Base-by-base conservation (phyloP, 2,888 invertebrate genomes). In the Eurois occulta region DNA sequence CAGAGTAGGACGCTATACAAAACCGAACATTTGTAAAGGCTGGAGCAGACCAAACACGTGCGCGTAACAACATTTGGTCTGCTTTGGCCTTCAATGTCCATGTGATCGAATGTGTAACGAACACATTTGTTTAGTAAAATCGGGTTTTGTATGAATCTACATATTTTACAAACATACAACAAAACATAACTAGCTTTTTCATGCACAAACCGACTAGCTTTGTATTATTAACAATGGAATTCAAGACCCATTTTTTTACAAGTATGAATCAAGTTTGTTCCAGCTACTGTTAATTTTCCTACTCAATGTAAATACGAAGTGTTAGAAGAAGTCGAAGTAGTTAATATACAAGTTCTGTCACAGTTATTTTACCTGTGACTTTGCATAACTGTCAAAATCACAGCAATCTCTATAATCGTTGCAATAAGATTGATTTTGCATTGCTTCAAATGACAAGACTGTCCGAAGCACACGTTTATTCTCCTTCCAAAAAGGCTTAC, bases 151-250 rank as follows among this genome's bases (percentile, higher is more conserved):
- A 65, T 55, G 24, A 66, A 58, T 48, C 38, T 77, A n/a, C n/a
- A n/a, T n/a, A 78, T 78, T 46, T 78, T 80, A 80, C 80, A 52
- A 43, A 71, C 41, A 52, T 62, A 67, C 68, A 77, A 58, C 11
- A 38, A 66, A 66, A 70, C 21, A 55, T 41, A 35, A 55, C n/a
- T 41, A 77, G 10, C 2, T 35, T 35, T 35, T 21, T 5, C 84
- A 83, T 78, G 84, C 66, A 78, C 69, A 68, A 38, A 68, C 65
- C 41, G 16, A 64, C 32, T 68, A 55, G 24, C 10, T 75, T 58
- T 10, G n/a, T 3, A 64, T 76, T 52, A 75, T n/a, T 68, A 38
- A 68, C 60, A 67, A 41, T 41, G 48, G 32, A 28, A 67, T 46
- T 38, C 38, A 2, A 6, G 58, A n/a, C 16, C 3, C 2, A 28